phyloP scores from a whole-genome alignment of 2,888 invertebrate species.

The Hyalella azteca region DNA sequence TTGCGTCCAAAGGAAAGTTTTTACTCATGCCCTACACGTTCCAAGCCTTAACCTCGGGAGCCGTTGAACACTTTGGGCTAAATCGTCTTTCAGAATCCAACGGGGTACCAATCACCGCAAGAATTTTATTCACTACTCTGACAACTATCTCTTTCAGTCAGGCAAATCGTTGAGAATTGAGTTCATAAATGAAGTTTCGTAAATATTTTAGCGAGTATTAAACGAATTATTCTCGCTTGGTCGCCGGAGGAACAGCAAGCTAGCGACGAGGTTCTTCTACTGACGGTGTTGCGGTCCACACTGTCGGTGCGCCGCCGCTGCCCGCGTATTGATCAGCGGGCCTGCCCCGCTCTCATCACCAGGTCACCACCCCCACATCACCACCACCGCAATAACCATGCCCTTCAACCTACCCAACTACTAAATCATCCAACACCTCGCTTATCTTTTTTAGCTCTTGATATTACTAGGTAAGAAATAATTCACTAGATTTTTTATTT shows the following conservation, averaged over 20 bases:
- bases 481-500: too few species aligned
- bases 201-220: not conserved
- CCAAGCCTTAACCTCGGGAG: not conserved
- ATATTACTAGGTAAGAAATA: too few species aligned
- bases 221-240: slow-evolving; percentile 14
- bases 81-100: not conserved
- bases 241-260: not conserved
- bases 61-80: not conserved
- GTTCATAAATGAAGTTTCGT: not conserved
- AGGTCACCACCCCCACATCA: slow-evolving; percentile 12
- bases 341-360: slow-evolving; percentile 29
- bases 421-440: not conserved
- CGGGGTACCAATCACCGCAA: not conserved
- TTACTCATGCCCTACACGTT: not conserved
- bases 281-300: slow-evolving; percentile 31
- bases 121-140: not conserved
- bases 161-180: not conserved
- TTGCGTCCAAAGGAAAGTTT: not conserved
- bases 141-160: not conserved
- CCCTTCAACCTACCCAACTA: slow-evolving; percentile 1
- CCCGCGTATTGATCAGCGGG: slow-evolving; percentile 24
- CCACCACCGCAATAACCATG: slow-evolving; percentile 21
- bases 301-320: slow-evolving; percentile 20
- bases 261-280: slow-evolving; percentile 9
- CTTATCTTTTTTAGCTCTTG: too few species aligned